These are phyloP conservation scores for Centropyge bicolor DNA, from an alignment of 2,797 vertebrate species.

Conservation along the genomic window DNA sequence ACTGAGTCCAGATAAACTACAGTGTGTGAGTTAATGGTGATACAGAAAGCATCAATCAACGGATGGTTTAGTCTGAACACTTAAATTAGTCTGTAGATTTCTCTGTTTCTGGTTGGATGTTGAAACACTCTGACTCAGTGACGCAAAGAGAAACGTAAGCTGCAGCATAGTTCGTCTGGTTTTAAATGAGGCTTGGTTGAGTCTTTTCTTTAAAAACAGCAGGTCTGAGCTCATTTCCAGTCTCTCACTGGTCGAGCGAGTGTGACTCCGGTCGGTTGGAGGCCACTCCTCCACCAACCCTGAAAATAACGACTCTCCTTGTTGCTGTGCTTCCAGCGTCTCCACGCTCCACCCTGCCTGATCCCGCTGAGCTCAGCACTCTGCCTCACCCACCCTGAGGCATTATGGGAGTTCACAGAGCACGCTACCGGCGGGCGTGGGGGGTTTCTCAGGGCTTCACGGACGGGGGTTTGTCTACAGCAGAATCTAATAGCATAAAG, in stretches of 20 bases:
- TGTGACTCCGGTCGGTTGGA: neutral
- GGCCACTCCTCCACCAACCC: conserved; percentile 2
- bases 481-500: conserved; percentile 5
- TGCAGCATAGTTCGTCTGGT: neutral
- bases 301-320: neutral
- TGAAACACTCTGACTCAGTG: neutral
- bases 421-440: neutral
- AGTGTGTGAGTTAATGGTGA: neutral
- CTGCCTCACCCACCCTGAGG: conserved; percentile 46
- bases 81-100: neutral
- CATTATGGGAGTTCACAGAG: conserved; percentile 54
- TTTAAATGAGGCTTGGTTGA: neutral
- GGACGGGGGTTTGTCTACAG: neutral
- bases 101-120: neutral
- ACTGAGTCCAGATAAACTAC: neutral
- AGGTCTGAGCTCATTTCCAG: neutral
- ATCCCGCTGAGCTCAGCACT: conserved; percentile 63
- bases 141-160: neutral
- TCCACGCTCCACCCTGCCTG: conserved; percentile 12
- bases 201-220: neutral
- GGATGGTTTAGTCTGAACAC: too few relatives aligned
- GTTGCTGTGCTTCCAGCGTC: neutral
- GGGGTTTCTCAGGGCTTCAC: neutral
- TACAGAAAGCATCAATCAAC: neutral
- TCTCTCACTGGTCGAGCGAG: neutral